phyloP scores from a whole-genome alignment of 2,797 vertebrate genomes.

The Poecilia gillii region DNA sequence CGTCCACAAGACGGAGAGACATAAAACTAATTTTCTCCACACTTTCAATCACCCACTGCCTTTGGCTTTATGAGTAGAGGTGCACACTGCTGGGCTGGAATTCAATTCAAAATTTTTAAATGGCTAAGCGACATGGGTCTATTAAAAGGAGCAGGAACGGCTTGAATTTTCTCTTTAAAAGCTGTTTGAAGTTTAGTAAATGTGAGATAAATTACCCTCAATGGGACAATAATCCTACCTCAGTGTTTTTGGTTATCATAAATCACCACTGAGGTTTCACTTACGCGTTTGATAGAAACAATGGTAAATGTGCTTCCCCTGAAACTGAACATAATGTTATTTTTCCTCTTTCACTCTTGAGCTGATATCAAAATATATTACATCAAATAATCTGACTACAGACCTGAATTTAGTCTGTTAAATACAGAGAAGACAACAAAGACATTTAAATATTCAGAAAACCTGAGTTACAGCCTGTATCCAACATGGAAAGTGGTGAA shows the following conservation, averaged over 20 bases:
- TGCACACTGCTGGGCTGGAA: constrained; percentile 21
- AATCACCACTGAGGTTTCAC: constrained; percentile 13
- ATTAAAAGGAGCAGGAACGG: constrained; percentile 30
- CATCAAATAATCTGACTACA: not conserved
- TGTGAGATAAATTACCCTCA: constrained; percentile 29
- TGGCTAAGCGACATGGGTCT: constrained; percentile 18
- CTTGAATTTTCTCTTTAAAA: constrained; percentile 32
- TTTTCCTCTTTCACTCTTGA: not conserved
- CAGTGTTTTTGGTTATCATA: constrained; percentile 25
- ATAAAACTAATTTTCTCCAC: constrained; percentile 35
- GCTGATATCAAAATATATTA: not conserved
- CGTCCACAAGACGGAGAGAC: constrained; percentile 11
- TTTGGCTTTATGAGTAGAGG: constrained; percentile 41
- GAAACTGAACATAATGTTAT: not conserved
- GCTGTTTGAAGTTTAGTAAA: constrained; percentile 33
- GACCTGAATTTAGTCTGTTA: not conserved
- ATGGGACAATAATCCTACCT: constrained; percentile 36
- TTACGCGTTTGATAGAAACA: not conserved
- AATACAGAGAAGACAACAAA: not conserved
- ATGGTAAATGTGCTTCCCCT: not conserved
- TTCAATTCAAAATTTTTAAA: constrained; percentile 21
- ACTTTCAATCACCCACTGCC: constrained; percentile 46
- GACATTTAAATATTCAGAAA: not conserved
- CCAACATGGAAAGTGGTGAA: not conserved
- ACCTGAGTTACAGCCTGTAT: not conserved